Evolutionary conservation across 2,113 vertebrate species (phyloP), one percentile per base, ranked within the genome.

Genomic region (Aldabrachelys gigantea): DNA sequence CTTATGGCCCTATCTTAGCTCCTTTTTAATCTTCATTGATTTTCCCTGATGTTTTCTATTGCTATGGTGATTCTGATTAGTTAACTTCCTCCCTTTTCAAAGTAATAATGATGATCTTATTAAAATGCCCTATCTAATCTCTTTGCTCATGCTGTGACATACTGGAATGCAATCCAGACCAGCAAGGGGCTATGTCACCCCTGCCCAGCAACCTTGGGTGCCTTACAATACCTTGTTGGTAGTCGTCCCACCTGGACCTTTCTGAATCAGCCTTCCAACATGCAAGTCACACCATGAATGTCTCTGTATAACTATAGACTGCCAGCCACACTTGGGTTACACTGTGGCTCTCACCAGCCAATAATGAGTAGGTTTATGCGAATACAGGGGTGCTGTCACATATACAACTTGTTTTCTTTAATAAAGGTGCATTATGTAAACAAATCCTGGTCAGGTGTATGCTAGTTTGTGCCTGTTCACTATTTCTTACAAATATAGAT

Each of bases 101-200:
- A 88, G 57, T 89, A 96, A 96, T 92, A 85, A 82, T 31, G 44
- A 93, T 88, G 50, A 95, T 88, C 78, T 95, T 89, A 96, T 95
- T 91, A 93, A 93, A 65, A 88, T 83, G 31, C 57, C 93, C 11
- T 93, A 72, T 62, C 84, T 91, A 88, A 88, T 95, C 62, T 94
- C 38, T 84, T 91, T 59, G 38, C 9, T 21, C 11, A 21, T 38
- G n/a, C 65, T 38, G 9, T 72, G n/a, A 38, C 19, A 21, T n/a
- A 72, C n/a, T n/a, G 17, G 31, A 4, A 38, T 72, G 35, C 65
- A 72, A 38, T 22, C 19, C n/a, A 72, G 17, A 38, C 16, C 35
- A 72, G 65, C 5, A 7, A 21, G 65, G 19, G 17, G 65, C n/a
- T 72, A n/a, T 38, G 65, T 72, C 35, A 38, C n/a, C n/a, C 8